Evolutionary conservation across 1,140 invertebrate species (phyloP).

Genomic region (Sycophila sp.): DNA sequence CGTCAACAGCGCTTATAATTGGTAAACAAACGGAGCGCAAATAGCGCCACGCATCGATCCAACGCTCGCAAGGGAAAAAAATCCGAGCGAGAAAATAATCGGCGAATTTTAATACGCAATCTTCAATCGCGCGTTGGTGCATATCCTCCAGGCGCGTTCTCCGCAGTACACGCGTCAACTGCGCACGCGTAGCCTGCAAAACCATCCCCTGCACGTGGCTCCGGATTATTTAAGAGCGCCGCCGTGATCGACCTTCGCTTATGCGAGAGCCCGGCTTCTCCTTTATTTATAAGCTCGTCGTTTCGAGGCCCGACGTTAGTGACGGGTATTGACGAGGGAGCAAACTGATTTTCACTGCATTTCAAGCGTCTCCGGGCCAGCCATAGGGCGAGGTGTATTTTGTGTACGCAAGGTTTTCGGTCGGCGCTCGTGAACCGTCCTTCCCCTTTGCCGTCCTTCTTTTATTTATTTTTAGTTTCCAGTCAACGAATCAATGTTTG

Average conservation of each 20-base stretch:
- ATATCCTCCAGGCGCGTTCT: background rate
- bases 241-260: background rate
- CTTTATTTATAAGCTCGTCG: too few species aligned
- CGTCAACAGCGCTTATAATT: background rate
- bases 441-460: too few species aligned
- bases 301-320: background rate
- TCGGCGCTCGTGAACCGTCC: too few species aligned
- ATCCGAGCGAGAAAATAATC: too few species aligned
- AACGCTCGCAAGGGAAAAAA: background rate
- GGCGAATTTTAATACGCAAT: too few species aligned
- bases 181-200: too few species aligned
- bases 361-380: background rate
- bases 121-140: background rate
- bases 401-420: too few species aligned
- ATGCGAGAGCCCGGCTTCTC: background rate
- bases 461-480: too few species aligned
- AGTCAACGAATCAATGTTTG: too few species aligned
- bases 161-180: background rate
- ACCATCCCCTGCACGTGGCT: too few species aligned
- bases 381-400: too few species aligned
- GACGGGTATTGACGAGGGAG: background rate
- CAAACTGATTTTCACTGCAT: background rate
- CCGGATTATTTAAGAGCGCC: background rate
- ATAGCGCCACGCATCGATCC: background rate
- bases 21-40: background rate